phyloP scores from a whole-genome alignment of 2,888 invertebrate genomes.

The Clepsis dumicolana region DNA sequence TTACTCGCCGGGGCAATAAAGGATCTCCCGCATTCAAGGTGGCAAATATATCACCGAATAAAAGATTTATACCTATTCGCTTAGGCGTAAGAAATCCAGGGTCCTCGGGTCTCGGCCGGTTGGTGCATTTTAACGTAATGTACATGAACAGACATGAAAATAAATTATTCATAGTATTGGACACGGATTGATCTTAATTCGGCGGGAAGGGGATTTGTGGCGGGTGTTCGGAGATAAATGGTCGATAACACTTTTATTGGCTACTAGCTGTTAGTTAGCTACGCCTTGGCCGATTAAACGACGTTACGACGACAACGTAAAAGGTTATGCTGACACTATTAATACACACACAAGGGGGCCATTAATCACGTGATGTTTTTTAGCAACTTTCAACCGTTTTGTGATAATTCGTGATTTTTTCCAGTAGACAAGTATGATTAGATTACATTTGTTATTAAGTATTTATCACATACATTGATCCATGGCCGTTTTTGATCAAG shows the following conservation, averaged over 20 bases:
- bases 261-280: not conserved
- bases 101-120: constrained; percentile 44
- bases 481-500: too few species aligned
- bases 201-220: constrained; percentile 74
- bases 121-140: constrained; percentile 57
- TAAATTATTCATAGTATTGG: constrained; percentile 70
- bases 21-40: constrained; percentile 30
- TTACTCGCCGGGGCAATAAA: constrained; percentile 38
- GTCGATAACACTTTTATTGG: constrained; percentile 53
- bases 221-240: constrained; percentile 68
- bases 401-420: too few species aligned
- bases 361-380: too few species aligned
- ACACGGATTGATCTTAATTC: constrained; percentile 69
- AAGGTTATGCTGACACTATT: not conserved
- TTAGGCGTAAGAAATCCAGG: constrained; percentile 32
- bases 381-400: too few species aligned
- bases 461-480: too few species aligned
- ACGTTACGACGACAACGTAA: not conserved
- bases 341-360: too few species aligned
- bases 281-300: not conserved
- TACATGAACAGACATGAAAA: constrained; percentile 51
- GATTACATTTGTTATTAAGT: too few species aligned
- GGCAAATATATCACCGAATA: constrained; percentile 42
- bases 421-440: too few species aligned
- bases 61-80: constrained; percentile 39